phyloP scores from a whole-genome alignment of 2,113 vertebrate genomes.

The Notothenia rossii region DNA sequence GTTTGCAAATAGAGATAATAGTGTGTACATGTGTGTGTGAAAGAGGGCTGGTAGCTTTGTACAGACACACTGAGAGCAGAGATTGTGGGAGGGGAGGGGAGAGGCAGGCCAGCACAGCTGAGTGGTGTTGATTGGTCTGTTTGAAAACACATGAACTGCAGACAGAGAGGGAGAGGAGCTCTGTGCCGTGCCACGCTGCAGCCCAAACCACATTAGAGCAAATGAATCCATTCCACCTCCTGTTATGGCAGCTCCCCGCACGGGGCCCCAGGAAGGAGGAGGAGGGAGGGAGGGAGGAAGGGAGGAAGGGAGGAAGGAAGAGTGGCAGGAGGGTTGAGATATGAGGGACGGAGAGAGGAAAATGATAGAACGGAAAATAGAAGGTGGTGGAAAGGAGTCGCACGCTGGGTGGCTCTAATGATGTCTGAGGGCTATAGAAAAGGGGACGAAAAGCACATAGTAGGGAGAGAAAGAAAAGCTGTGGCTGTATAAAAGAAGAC shows the following conservation, averaged over 20 bases:
- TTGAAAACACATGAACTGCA: constrained; percentile 83
- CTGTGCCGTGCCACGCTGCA: constrained; percentile 83
- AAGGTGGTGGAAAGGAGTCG: constrained; percentile 76
- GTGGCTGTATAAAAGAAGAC: constrained; percentile 49
- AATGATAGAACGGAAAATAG: constrained; percentile 80
- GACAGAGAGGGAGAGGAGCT: constrained; percentile 61
- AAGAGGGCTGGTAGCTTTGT: constrained; percentile 68
- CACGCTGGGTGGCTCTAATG: constrained; percentile 80
- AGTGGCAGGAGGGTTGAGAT: constrained; percentile 74
- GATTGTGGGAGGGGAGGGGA: constrained; percentile 60
- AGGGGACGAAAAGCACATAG: constrained; percentile 60
- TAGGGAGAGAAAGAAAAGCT: constrained; percentile 35
- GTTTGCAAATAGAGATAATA: constrained; percentile 69
- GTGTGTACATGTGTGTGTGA: constrained; percentile 44
- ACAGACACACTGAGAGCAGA: constrained; percentile 67
- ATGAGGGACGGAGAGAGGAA: constrained; percentile 74
- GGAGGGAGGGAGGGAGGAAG: constrained; percentile 25
- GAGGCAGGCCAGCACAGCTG: constrained; percentile 70
- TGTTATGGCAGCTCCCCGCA: constrained; percentile 83
- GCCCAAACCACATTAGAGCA: constrained; percentile 88
- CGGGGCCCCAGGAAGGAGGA: constrained; percentile 75
- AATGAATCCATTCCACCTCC: constrained; percentile 86
- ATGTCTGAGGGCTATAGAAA: constrained; percentile 77
- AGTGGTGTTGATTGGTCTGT: constrained; percentile 85
- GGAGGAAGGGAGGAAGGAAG: constrained; percentile 48